phyloP scores from a whole-genome alignment of 2,113 vertebrate genomes.

The Sterrhoptilus dennistouni region DNA sequence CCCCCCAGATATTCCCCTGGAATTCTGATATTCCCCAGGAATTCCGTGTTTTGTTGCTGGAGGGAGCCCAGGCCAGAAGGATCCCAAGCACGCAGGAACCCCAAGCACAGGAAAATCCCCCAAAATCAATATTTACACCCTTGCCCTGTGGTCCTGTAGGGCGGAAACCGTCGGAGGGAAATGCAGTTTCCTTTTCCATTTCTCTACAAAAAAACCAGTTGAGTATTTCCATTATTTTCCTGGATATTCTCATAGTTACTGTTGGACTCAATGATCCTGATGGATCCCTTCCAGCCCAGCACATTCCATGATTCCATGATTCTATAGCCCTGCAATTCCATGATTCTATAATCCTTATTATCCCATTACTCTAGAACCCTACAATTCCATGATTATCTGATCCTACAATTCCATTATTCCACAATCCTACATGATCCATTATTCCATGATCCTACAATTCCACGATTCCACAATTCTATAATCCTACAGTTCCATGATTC shows the following conservation, averaged over 20 bases:
- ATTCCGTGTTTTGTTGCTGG: not conserved
- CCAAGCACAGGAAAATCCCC: not conserved
- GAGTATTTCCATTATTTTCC: not conserved
- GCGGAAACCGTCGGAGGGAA: not conserved
- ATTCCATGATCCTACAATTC: not conserved
- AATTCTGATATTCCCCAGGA: accelerated
- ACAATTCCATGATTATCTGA: not conserved
- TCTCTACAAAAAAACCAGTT: too few species aligned
- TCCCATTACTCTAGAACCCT: not conserved
- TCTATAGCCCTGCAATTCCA: accelerated
- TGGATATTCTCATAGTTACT: not conserved
- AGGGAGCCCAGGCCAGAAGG: accelerated
- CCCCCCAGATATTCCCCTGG: accelerated
- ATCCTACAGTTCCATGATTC: not conserved
- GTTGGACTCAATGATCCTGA: not conserved
- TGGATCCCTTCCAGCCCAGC: not conserved
- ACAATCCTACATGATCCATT: accelerated
- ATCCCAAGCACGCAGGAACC: not conserved
- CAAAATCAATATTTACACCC: accelerated
- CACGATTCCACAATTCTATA: too few species aligned
- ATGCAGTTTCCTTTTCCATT: not conserved
- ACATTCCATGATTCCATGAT: not conserved
- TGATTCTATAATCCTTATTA: too few species aligned
- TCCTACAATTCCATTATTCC: accelerated
- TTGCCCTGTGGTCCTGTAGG: not conserved